Evolutionary conservation across 1,140 invertebrate genomes (phyloP).

Genomic region (Nasonia giraulti): DNA sequence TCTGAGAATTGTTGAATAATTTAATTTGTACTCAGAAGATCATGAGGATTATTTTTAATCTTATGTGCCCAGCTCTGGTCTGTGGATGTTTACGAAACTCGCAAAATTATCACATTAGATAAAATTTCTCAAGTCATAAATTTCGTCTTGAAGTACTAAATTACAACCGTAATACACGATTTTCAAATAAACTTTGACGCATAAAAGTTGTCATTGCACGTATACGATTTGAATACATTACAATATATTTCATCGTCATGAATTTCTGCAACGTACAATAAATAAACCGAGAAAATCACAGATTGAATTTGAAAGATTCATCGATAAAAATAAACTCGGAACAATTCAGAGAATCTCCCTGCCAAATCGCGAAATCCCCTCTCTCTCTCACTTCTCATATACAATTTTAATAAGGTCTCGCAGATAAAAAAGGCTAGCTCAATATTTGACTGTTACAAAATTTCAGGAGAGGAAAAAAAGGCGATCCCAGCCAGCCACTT

Average conservation of each 20-base stretch:
- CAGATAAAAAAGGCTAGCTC: neutral
- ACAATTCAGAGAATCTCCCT: neutral
- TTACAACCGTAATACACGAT: neutral
- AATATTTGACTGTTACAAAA: neutral
- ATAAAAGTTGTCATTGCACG: too few relatives aligned
- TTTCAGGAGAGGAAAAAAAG: neutral
- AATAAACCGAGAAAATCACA: too few relatives aligned
- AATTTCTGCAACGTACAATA: too few relatives aligned
- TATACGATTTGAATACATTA: neutral
- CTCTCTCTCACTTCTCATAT: neutral
- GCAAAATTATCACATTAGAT: neutral
- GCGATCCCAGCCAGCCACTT: neutral
- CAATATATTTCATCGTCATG: too few relatives aligned
- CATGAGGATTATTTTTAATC: too few relatives aligned
- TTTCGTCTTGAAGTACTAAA: neutral
- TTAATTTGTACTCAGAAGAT: too few relatives aligned
- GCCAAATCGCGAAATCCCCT: neutral
- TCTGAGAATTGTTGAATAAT: too few relatives aligned
- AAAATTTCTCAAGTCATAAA: neutral
- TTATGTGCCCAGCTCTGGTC: too few relatives aligned
- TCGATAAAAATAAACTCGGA: too few relatives aligned
- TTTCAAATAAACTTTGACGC: too few relatives aligned
- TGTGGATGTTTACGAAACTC: neutral
- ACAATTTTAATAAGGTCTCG: neutral
- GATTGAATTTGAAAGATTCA: too few relatives aligned